Conservation (phyloP, 2,113 vertebrate species). For the Amblyopsis rosae region DNA sequence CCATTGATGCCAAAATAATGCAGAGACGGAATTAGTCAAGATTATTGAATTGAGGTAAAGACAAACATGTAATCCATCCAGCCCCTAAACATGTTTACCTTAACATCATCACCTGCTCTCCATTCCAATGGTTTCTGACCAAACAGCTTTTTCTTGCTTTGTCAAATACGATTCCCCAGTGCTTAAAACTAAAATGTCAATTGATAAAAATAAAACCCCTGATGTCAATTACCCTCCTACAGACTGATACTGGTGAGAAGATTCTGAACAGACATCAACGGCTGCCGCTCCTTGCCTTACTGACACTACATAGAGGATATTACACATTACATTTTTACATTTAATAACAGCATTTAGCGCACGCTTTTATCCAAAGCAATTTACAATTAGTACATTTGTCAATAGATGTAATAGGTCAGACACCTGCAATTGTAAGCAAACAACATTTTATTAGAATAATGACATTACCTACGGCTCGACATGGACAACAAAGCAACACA, state of each 20-base stretch:
- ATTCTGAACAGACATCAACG: conserved; percentile 28
- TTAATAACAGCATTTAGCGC: no score
- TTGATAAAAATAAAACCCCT: conserved; percentile 19
- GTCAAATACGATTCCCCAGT: conserved; percentile 6
- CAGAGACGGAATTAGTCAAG: conserved; percentile 27
- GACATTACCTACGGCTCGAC: not conserved
- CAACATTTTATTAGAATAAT: no score
- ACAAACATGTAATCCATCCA: conserved; percentile 5
- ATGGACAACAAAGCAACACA: conserved; percentile 2
- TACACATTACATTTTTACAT: no score
- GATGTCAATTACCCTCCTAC: conserved; percentile 22
- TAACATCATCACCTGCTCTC: conserved; percentile 8
- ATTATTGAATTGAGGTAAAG: conserved; percentile 26
- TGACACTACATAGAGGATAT: conserved; percentile 10
- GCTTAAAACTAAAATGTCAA: conserved; percentile 21
- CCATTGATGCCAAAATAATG: conserved; percentile 47
- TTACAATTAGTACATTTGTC: no score
- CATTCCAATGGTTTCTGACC: conserved; percentile 16
- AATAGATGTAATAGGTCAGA: no score
- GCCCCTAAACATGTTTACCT: conserved; percentile 6
- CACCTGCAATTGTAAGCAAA: no score
- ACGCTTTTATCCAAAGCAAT: no score
- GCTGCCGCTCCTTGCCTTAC: not conserved
- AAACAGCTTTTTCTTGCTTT: conserved; percentile 9
- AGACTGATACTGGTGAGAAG: conserved; percentile 9